Evolutionary conservation across 2,113 vertebrate species (phyloP).

Genomic region (Tragelaphus scriptus): DNA sequence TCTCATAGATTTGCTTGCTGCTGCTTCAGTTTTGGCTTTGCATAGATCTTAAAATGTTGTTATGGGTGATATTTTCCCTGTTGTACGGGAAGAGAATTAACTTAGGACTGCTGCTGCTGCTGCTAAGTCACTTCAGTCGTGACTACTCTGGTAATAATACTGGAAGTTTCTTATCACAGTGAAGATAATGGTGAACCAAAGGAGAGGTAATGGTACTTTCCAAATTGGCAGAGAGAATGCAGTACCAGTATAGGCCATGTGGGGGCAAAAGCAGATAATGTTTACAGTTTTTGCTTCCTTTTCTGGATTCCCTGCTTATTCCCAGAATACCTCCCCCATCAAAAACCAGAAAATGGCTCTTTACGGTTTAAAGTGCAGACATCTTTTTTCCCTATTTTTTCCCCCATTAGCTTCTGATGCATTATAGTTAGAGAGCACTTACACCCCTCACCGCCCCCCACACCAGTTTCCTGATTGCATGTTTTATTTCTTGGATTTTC

Average conservation of each 20-base stretch:
- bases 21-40: neutral
- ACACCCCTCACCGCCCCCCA: neutral
- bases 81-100: neutral
- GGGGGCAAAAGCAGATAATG: slow-evolving; percentile 36
- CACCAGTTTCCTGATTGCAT: neutral
- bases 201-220: neutral
- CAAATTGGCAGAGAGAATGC: neutral
- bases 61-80: neutral
- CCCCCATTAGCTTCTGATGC: neutral
- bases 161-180: neutral
- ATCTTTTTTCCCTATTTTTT: neutral
- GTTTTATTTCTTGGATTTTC: neutral
- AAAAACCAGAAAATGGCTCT: neutral
- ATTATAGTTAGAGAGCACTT: neutral
- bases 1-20: neutral
- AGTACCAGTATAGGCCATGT: neutral
- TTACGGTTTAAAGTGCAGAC: neutral
- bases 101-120: neutral
- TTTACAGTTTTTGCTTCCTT: neutral
- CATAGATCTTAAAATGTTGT: neutral
- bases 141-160: neutral
- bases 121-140: too few relatives aligned
- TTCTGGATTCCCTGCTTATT: neutral
- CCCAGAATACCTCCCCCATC: neutral
- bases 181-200: neutral